phyloP scores from a whole-genome alignment of 2,113 vertebrate genomes.

The Parotia lawesii region DNA sequence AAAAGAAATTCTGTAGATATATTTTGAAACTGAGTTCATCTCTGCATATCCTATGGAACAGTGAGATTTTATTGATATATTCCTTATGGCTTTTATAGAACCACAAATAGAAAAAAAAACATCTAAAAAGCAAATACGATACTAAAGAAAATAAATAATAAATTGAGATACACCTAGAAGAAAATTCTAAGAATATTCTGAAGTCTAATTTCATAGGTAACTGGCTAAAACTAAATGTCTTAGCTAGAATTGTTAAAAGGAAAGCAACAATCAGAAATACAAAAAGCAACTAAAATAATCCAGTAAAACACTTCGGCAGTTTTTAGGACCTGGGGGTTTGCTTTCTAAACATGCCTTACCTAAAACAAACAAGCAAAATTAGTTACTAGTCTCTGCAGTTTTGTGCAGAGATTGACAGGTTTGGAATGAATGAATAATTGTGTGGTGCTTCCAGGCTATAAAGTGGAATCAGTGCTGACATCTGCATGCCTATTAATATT shows the following conservation, averaged over 20 bases:
- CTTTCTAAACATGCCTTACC: neutral
- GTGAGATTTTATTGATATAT: neutral
- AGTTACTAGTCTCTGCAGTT: neutral
- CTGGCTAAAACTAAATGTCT: neutral
- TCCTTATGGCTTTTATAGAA: neutral
- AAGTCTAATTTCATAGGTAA: neutral
- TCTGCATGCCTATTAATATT: neutral
- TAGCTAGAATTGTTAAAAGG: neutral
- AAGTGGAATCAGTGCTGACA: neutral
- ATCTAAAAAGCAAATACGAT: neutral
- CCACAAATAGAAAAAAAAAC: neutral
- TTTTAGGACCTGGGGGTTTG: neutral
- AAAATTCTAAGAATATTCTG: neutral
- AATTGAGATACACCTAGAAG: neutral
- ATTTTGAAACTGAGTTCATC: neutral
- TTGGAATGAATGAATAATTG: neutral
- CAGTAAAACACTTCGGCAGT: neutral
- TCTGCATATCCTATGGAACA: neutral
- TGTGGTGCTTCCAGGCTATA: neutral
- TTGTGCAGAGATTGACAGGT: neutral
- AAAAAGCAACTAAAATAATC: neutral
- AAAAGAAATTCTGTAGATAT: neutral
- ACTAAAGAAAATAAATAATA: neutral
- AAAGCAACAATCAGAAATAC: neutral
- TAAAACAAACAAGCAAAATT: neutral